Percentiles rank a stretch among this genome's conserved stretches.
These are phyloP conservation scores for Plectus sambesii DNA, from an alignment of 1,140 invertebrate species.

Conservation along the genomic window DNA sequence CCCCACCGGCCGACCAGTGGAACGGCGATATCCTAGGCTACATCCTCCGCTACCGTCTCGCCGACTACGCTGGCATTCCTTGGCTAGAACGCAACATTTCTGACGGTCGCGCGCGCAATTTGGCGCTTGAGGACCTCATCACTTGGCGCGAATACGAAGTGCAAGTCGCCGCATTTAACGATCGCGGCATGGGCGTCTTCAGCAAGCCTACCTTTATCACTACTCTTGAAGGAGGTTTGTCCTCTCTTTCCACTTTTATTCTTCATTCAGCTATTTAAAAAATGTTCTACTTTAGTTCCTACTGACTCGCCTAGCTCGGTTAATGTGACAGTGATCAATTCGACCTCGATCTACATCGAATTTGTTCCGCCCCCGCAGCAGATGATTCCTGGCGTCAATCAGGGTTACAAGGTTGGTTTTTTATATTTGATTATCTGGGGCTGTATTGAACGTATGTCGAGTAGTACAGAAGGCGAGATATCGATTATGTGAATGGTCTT, in stretches of 20 bases:
- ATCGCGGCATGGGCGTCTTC: conserved; percentile 84
- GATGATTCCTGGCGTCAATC: conserved; percentile 95
- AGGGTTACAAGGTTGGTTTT: conserved; percentile 69
- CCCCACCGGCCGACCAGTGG: conserved; percentile 74
- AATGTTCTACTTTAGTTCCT: conserved; percentile 55
- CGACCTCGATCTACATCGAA: conserved; percentile 54
- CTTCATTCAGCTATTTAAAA: conserved; percentile 3
- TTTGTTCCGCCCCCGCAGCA: conserved; percentile 66
- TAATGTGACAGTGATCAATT: conserved; percentile 66
- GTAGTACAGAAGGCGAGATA: too few relatives aligned
- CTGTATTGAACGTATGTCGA: too few relatives aligned
- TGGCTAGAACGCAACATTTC: conserved; percentile 72
- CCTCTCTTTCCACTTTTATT: conserved; percentile 14
- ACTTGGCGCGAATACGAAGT: conserved; percentile 96
- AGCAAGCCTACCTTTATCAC: conserved; percentile 81
- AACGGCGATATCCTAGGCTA: conserved; percentile 91
- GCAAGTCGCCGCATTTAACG: conserved; percentile 91
- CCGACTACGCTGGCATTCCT: conserved; percentile 66
- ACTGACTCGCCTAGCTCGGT: conserved; percentile 76
- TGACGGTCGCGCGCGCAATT: conserved; percentile 80
- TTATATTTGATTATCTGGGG: not conserved
- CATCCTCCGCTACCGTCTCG: conserved; percentile 68
- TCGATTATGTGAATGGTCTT: too few relatives aligned
- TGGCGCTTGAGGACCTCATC: conserved; percentile 79
- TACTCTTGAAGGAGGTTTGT: conserved; percentile 71